Conservation (phyloP, 1,140 invertebrate genomes). For the Apolygus lucorum region DNA sequence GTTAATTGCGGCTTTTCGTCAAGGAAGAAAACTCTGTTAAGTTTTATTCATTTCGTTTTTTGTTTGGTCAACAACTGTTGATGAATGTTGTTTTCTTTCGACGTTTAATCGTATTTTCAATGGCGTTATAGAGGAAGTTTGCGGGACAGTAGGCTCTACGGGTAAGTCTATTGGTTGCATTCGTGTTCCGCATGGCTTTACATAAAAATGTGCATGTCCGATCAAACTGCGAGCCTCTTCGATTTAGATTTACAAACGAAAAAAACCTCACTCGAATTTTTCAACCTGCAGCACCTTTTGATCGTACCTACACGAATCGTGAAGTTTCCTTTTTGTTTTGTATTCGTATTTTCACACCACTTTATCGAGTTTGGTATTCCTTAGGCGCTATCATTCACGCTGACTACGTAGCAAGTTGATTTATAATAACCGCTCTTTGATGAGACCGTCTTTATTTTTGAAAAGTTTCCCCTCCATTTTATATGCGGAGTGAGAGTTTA, state of each 20-base stretch:
- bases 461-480: neutral
- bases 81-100: too few relatives aligned
- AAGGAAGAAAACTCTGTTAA: too few relatives aligned
- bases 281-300: neutral
- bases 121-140: slow-evolving; percentile 50
- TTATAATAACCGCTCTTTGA: neutral
- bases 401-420: neutral
- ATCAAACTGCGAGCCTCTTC: slow-evolving; percentile 3
- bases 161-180: slow-evolving; percentile 47
- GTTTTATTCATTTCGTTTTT: too few relatives aligned
- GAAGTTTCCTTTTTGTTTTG: neutral
- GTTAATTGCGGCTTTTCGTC: too few relatives aligned
- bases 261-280: slow-evolving; percentile 9
- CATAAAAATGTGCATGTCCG: neutral
- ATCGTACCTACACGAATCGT: neutral
- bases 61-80: too few relatives aligned
- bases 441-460: neutral
- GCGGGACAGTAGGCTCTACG: slow-evolving; percentile 63
- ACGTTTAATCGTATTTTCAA: slow-evolving; percentile 7
- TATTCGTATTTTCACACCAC: too few relatives aligned
- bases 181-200: slow-evolving; percentile 23
- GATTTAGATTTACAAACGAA: slow-evolving; percentile 16
- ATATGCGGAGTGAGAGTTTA: slow-evolving; percentile 26
- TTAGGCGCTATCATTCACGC: neutral
- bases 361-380: too few relatives aligned